phyloP scores from a whole-genome alignment of 2,113 vertebrate genomes.

The Salvelinus namaycush region DNA sequence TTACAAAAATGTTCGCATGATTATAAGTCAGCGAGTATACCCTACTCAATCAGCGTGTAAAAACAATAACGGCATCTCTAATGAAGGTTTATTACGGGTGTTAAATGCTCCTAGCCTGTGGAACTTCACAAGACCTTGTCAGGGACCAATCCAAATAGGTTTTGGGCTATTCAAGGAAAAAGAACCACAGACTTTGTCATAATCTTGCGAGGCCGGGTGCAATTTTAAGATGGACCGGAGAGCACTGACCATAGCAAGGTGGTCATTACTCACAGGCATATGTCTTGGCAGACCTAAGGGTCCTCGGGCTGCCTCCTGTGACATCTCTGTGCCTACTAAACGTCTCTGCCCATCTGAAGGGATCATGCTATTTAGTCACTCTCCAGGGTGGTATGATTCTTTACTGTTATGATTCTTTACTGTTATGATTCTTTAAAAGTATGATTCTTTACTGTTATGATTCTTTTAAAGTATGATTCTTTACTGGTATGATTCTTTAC shows the following conservation, averaged over 20 bases:
- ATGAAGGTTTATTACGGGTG: conserved; percentile 60
- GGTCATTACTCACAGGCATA: conserved; percentile 61
- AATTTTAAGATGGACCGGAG: conserved; percentile 58
- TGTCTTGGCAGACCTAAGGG: too few relatives aligned
- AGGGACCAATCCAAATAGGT: conserved; percentile 63
- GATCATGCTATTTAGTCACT: too few relatives aligned
- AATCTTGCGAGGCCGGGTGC: conserved; percentile 64
- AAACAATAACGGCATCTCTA: conserved; percentile 58
- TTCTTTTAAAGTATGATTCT: too few relatives aligned
- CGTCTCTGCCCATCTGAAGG: neutral
- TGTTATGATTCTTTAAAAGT: too few relatives aligned
- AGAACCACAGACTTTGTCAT: conserved; percentile 59
- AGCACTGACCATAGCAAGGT: conserved; percentile 47
- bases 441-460: too few relatives aligned
- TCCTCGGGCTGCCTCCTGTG: conserved; percentile 38
- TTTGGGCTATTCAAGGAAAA: conserved; percentile 53
- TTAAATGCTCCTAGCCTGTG: conserved; percentile 44
- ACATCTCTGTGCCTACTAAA: conserved; percentile 26
- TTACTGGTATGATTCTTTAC: fast-evolving
- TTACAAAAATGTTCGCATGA: conserved; percentile 46
- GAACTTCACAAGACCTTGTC: conserved; percentile 60
- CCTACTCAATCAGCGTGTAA: conserved; percentile 63
- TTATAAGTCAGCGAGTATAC: conserved; percentile 63
- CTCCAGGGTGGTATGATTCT: too few relatives aligned
- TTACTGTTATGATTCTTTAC: too few relatives aligned